A percentile compares a stretch with the other conserved stretches of the same genome.
phyloP scores from a whole-genome alignment of 35 echinoderm and acorn worm genomes.

The Acanthaster planci region DNA sequence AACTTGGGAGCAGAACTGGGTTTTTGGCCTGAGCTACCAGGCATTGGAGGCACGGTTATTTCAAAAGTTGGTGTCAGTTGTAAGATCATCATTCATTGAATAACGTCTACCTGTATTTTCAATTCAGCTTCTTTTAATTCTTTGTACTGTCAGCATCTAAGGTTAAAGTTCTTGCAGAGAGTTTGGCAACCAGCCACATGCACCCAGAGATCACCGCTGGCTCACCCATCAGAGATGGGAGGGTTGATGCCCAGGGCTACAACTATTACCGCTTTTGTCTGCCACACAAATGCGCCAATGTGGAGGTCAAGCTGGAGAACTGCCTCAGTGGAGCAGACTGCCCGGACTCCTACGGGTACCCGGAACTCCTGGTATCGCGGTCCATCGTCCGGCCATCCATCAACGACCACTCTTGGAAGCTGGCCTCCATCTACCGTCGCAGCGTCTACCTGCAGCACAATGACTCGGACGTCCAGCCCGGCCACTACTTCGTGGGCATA shows the following conservation, averaged over 20 bases:
- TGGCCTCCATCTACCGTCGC: conserved; percentile 65
- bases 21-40: too few species aligned
- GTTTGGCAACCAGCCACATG: conserved; percentile 46
- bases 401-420: conserved; percentile 89
- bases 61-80: too few species aligned
- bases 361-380: conserved; percentile 81
- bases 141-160: conserved; percentile 56
- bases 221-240: neutral
- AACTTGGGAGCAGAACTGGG: too few species aligned
- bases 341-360: conserved; percentile 76
- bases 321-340: conserved; percentile 67
- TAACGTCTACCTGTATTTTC: too few species aligned
- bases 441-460: conserved; percentile 60
- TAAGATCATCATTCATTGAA: too few species aligned
- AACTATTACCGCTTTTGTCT: conserved; percentile 89
- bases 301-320: conserved; percentile 69
- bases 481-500: conserved; percentile 82
- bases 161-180: conserved; percentile 55
- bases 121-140: neutral
- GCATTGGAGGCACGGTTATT: too few species aligned
- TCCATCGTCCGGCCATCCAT: conserved; percentile 78
- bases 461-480: conserved; percentile 68
- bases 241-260: conserved; percentile 43
- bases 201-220: conserved; percentile 47
- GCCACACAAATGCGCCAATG: conserved; percentile 43